A percentile compares a stretch with the other conserved stretches of the same genome.
phyloP scores from a whole-genome alignment of 64 coral and sea anemone genomes.

The Dendronephthya gigantea region DNA sequence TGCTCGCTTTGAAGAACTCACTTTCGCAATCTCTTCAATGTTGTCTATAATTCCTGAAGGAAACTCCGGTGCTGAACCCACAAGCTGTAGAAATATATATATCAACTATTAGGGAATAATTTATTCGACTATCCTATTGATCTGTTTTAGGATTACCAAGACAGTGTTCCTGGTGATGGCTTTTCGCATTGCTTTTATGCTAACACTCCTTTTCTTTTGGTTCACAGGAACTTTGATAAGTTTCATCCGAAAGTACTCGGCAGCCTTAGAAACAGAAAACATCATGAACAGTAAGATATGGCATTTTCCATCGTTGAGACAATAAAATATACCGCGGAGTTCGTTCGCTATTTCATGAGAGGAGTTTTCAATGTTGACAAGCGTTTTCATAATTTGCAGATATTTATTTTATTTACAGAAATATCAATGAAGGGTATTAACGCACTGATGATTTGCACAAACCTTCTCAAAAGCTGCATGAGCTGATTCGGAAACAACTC shows the following conservation, averaged over 20 bases:
- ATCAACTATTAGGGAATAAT: not conserved
- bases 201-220: not conserved
- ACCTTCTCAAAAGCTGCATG: not conserved
- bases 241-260: not conserved
- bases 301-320: too few species aligned
- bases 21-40: not conserved
- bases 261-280: not conserved
- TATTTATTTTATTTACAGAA: not conserved
- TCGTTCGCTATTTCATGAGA: not conserved
- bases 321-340: not conserved
- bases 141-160: not conserved
- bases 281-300: too few species aligned
- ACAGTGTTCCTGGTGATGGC: not conserved
- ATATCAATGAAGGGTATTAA: too few species aligned
- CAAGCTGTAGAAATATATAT: not conserved
- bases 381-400: not conserved
- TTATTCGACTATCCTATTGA: not conserved
- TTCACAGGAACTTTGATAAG: not conserved
- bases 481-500: not conserved
- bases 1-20: not conserved
- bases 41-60: not conserved
- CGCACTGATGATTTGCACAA: too few species aligned
- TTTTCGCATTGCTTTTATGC: not conserved
- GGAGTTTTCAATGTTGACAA: not conserved
- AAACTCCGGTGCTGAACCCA: conserved; percentile 9